Conservation (phyloP, 2,888 invertebrate species). For the Tachina grossa region DNA sequence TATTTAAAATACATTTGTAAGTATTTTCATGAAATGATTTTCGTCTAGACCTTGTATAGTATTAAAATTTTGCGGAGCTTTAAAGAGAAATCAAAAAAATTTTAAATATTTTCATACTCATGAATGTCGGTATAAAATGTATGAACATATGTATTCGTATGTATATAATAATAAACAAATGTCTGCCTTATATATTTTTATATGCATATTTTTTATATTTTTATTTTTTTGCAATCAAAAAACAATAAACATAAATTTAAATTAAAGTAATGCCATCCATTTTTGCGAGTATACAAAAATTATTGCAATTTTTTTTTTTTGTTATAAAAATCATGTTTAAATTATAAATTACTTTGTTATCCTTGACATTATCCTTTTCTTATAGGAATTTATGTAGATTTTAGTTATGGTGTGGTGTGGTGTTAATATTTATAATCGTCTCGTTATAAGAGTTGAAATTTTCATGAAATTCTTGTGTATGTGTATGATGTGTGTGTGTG, state of each 20-base stretch:
- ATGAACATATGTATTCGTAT: no score
- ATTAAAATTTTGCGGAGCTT: background rate
- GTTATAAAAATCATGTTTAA: constrained; percentile 47
- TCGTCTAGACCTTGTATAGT: constrained; percentile 53
- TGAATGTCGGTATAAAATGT: no score
- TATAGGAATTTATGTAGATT: constrained; percentile 7
- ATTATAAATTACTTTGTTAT: constrained; percentile 69
- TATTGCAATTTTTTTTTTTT: constrained; percentile 18
- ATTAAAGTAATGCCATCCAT: constrained; percentile 2
- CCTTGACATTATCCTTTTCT: constrained; percentile 67
- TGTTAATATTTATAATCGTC: constrained; percentile 71
- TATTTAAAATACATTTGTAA: no score
- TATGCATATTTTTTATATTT: background rate
- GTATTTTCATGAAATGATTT: constrained; percentile 35
- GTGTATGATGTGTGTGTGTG: constrained; percentile 1
- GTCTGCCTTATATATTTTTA: background rate
- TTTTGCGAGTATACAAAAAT: constrained; percentile 29
- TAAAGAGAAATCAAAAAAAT: background rate
- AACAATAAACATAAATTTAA: constrained; percentile 52
- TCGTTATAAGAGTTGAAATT: constrained; percentile 61
- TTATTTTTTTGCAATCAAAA: constrained; percentile 12
- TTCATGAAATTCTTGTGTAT: constrained; percentile 47
- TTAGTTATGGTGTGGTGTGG: constrained; percentile 24
- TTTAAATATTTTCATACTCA: background rate
- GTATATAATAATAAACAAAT: background rate